Percentiles rank a stretch among this genome's conserved stretches.
These are phyloP conservation scores for Dufourea novaeangliae DNA, from an alignment of 1,140 invertebrate species.

Conservation along the genomic window DNA sequence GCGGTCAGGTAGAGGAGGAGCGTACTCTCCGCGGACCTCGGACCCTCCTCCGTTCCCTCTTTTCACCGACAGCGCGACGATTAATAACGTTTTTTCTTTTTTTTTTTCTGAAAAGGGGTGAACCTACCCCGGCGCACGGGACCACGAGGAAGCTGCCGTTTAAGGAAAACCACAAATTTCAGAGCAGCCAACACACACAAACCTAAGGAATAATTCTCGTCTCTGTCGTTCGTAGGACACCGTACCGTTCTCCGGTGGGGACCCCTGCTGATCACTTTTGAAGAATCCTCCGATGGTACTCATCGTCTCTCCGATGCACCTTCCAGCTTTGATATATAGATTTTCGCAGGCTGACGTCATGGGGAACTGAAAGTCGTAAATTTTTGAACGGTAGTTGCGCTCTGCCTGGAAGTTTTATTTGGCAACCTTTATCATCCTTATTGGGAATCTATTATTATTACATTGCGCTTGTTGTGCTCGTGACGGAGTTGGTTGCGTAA, in stretches of 20 bases:
- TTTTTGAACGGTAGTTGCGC: not conserved
- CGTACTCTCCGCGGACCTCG: slow-evolving; percentile 25
- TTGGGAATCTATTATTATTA: not conserved
- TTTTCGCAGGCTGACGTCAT: slow-evolving; percentile 47
- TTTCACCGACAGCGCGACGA: slow-evolving; percentile 59
- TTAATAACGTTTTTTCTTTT: slow-evolving; percentile 52
- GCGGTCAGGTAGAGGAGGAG: slow-evolving; percentile 30
- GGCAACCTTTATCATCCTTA: not conserved
- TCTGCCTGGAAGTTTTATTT: not conserved
- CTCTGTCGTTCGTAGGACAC: slow-evolving; percentile 2
- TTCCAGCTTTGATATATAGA: slow-evolving; percentile 44
- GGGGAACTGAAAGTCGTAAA: slow-evolving; percentile 29
- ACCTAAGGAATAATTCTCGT: not conserved
- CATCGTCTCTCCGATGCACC: slow-evolving; percentile 37
- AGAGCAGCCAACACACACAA: not conserved
- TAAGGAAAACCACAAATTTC: slow-evolving; percentile 60
- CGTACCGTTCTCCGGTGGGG: slow-evolving; percentile 38
- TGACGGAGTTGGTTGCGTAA: not conserved
- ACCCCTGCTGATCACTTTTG: slow-evolving; percentile 70
- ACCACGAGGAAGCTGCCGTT: slow-evolving; percentile 59
- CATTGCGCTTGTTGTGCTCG: not conserved
- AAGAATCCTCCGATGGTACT: slow-evolving; percentile 67
- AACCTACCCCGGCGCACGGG: slow-evolving; percentile 41
- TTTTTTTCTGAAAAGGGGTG: slow-evolving; percentile 34
- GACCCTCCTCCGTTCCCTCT: slow-evolving; percentile 34